Evolutionary conservation across 1,140 invertebrate species (phyloP), one percentile per base, ranked within the genome.

Genomic region (Euglossa dilemma): DNA sequence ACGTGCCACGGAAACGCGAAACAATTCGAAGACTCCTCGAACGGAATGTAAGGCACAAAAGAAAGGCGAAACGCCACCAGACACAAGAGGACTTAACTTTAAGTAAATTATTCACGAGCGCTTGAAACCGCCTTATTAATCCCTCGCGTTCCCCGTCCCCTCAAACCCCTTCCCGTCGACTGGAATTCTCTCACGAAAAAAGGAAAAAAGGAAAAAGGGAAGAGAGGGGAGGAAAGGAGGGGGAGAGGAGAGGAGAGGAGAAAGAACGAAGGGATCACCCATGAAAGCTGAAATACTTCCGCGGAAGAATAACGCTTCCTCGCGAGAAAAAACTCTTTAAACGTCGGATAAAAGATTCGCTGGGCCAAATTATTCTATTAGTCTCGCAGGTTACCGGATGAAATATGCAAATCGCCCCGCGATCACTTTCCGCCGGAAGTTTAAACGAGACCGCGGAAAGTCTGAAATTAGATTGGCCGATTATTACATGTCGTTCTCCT

Each of bases 391-490:
- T 67, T 69, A 66, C 71, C 71, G 63, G 52, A 56, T 59, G 71
- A 82, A 82, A 69, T 82, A 82, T 82, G 80, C 72, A 82, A 69
- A 82, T 82, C 43, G 64, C 25, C 12, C 9, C 18, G 52, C 63
- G 80, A 82, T 82, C 63, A 76, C 63, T 76, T 76, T 67, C 63
- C 63, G 28, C 52, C 25, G 20, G 25, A 66, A 82, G 52, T 75
- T 78, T 78, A 43, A 78, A 69, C 63, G 63, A 20, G 52, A 25
- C 52, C n/a, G 36, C 63, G 20, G 36, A 50, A 76, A 82, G 36
- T 69, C 52, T 23, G 63, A 36, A 54, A 82, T 82, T 59, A 69
- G 54, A 82, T 82, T 59, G 76, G 80, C 50, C 61, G 43, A 75
- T 75, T 82, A 69, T 76, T 76, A 75, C 52, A 23, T 64, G 52